Conservation (phyloP, 1,140 invertebrate genomes). For the Eumeta japonica region DNA sequence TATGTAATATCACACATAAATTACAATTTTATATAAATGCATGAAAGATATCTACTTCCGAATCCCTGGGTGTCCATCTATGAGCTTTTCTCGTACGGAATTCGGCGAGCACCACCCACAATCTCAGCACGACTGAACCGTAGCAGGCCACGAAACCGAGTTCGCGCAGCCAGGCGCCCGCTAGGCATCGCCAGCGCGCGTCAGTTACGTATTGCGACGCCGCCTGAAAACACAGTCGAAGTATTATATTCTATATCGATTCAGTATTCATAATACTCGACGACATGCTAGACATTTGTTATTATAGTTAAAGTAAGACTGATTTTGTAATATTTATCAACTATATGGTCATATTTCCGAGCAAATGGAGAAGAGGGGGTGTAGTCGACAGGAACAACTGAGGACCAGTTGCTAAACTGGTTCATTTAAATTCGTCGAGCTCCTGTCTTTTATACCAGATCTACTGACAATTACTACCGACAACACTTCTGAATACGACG, state of each 20-base stretch:
- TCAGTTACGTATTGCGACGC: constrained; percentile 79
- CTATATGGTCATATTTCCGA: too few relatives aligned
- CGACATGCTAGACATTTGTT: too few relatives aligned
- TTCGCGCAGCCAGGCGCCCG: constrained; percentile 86
- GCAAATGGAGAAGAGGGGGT: too few relatives aligned
- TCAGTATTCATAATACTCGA: too few relatives aligned
- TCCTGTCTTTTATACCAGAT: too few relatives aligned
- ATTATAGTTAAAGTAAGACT: too few relatives aligned
- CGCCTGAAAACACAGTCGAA: constrained; percentile 66
- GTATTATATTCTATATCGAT: too few relatives aligned
- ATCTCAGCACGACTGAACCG: constrained; percentile 84
- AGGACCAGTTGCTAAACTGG: too few relatives aligned
- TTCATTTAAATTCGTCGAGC: too few relatives aligned
- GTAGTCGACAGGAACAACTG: too few relatives aligned
- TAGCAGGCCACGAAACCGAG: constrained; percentile 89
- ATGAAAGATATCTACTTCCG: constrained; percentile 39
- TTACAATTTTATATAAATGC: background rate
- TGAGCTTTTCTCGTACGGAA: constrained; percentile 80
- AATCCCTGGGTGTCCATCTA: constrained; percentile 55
- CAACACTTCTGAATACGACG: too few relatives aligned
- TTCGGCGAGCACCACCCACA: constrained; percentile 81
- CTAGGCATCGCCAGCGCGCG: constrained; percentile 70
- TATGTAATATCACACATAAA: constrained; percentile 3
- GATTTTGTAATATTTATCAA: constrained; percentile 1
- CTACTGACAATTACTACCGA: too few relatives aligned